Conservation (phyloP, 92 coral and sea anemone species). For the Actinernus sp. region DNA sequence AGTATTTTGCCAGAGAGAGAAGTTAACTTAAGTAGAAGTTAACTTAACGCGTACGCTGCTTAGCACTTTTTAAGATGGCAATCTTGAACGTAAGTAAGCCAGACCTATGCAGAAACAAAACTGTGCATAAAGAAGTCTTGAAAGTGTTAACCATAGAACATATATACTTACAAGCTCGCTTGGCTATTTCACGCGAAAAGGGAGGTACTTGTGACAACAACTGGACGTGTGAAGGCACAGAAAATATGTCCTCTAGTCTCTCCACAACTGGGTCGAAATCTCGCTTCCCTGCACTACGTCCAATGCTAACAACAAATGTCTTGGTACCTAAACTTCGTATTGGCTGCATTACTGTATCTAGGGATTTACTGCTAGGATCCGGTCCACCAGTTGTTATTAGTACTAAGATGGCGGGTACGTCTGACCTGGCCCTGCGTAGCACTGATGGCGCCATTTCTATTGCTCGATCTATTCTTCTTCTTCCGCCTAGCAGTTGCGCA, state of each 20-base stretch:
- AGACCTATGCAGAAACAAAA: too few species aligned
- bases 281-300: constrained; percentile 36
- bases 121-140: too few species aligned
- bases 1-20: too few species aligned
- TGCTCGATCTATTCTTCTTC: constrained; percentile 46
- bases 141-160: too few species aligned
- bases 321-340: constrained; percentile 70
- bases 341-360: constrained; percentile 66
- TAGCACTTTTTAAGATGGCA: too few species aligned
- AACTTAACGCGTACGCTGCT: too few species aligned
- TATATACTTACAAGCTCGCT: too few species aligned
- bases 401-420: constrained; percentile 61
- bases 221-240: too few species aligned
- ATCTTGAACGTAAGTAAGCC: too few species aligned
- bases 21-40: too few species aligned
- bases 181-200: too few species aligned
- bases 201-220: too few species aligned
- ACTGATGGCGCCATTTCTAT: constrained; percentile 51
- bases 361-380: constrained; percentile 34
- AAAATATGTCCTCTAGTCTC: constrained; percentile 44
- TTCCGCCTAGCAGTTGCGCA: constrained; percentile 22
- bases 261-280: constrained; percentile 44
- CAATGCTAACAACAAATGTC: constrained; percentile 64
- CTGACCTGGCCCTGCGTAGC: constrained; percentile 41
- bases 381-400: constrained; percentile 60